Evolutionary conservation across 1,140 invertebrate species (phyloP).

Genomic region (Mactra quadrangularis): DNA sequence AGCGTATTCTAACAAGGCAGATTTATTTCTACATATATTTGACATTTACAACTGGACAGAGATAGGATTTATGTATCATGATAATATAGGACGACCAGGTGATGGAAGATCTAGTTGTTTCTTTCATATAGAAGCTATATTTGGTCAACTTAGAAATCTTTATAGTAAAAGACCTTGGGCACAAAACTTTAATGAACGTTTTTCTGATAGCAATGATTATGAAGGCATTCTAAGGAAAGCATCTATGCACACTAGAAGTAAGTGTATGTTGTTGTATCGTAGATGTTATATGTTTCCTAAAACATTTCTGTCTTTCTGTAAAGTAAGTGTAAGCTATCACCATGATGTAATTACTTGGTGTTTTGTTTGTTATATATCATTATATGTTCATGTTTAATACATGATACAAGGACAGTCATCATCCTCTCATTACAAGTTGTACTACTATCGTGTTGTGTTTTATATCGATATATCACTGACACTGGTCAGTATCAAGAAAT

Average conservation of each 20-base stretch:
- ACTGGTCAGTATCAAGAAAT: no score
- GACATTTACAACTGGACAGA: constrained; percentile 89
- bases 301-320: no score
- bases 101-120: constrained; percentile 68
- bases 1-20: constrained; percentile 86
- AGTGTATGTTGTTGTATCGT: no score
- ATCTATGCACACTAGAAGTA: constrained; percentile 70
- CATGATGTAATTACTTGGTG: no score
- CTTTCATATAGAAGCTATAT: constrained; percentile 79
- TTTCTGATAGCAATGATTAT: constrained; percentile 76
- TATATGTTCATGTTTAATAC: no score
- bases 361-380: no score
- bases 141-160: constrained; percentile 65
- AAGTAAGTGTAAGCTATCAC: no score
- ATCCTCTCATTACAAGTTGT: no score
- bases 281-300: no score
- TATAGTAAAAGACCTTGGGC: constrained; percentile 78
- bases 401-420: no score
- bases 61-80: constrained; percentile 83
- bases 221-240: constrained; percentile 64
- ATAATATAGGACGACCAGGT: constrained; percentile 58
- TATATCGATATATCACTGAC: no score
- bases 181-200: constrained; percentile 88
- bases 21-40: constrained; percentile 88
- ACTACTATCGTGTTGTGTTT: no score